A percentile compares a stretch with the other conserved stretches of the same genome.
phyloP scores from a whole-genome alignment of 2,888 invertebrate genomes.

The Dynastes maya region DNA sequence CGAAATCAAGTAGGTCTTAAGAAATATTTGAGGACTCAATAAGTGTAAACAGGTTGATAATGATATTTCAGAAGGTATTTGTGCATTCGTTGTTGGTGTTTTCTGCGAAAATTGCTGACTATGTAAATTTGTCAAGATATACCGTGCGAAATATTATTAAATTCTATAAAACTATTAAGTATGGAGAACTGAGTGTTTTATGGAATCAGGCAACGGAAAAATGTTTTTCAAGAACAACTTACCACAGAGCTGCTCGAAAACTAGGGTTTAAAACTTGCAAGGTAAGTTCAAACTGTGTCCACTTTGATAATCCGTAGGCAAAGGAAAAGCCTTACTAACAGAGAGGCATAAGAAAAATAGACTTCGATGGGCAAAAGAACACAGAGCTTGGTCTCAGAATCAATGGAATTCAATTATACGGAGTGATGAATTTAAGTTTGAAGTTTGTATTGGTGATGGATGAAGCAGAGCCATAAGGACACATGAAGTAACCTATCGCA shows the following conservation, averaged over 20 bases:
- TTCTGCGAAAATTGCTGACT: not conserved
- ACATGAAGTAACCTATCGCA: not conserved
- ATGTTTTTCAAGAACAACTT: not conserved
- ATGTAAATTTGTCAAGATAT: not conserved
- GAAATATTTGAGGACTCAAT: no score
- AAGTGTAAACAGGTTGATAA: no score
- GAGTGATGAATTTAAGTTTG: not conserved
- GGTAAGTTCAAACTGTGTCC: not conserved
- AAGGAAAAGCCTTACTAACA: not conserved
- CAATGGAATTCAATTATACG: not conserved
- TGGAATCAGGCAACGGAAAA: not conserved
- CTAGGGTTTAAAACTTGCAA: not conserved
- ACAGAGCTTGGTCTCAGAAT: not conserved
- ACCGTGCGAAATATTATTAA: not conserved
- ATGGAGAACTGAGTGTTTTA: not conserved
- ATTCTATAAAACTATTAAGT: not conserved
- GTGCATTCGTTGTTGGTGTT: no score
- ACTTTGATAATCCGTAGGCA: not conserved
- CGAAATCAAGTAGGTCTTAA: no score
- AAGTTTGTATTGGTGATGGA: not conserved
- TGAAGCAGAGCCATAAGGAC: not conserved
- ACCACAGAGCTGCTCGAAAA: no score
- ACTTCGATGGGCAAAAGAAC: not conserved
- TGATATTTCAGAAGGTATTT: not conserved
- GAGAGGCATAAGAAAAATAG: not conserved